Evolutionary conservation across 2,888 invertebrate species (phyloP).

Genomic region (Thymelicus lineola): DNA sequence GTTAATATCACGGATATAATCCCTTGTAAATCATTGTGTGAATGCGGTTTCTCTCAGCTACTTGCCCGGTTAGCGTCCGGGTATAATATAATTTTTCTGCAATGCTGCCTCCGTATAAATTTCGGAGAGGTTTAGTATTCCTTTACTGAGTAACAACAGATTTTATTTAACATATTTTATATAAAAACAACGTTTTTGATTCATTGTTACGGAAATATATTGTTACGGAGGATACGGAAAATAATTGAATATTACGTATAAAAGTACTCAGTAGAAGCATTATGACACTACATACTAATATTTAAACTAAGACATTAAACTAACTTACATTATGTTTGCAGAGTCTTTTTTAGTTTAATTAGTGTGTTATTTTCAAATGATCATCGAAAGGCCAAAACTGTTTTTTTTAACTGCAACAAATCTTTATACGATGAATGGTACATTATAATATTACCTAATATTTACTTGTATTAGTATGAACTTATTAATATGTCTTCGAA

Average conservation of each 20-base stretch:
- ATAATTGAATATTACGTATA: too few relatives aligned
- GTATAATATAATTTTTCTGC: constrained; percentile 14
- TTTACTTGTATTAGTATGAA: not conserved
- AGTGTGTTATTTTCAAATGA: too few relatives aligned
- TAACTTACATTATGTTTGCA: too few relatives aligned
- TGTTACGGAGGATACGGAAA: too few relatives aligned
- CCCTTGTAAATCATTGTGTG: constrained; percentile 7
- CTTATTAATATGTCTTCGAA: not conserved
- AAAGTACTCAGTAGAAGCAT: too few relatives aligned
- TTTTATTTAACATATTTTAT: too few relatives aligned
- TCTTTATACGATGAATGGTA: not conserved
- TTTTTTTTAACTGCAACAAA: not conserved
- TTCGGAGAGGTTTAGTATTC: not conserved
- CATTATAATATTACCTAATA: too few relatives aligned
- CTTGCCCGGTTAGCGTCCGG: not conserved
- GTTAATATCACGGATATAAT: not conserved
- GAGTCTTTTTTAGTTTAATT: too few relatives aligned
- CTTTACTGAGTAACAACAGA: not conserved
- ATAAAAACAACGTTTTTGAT: too few relatives aligned
- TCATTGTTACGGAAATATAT: too few relatives aligned
- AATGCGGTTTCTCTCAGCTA: constrained; percentile 5
- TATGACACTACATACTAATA: too few relatives aligned
- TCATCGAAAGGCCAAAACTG: not conserved
- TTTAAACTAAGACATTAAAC: too few relatives aligned
- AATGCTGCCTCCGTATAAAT: not conserved